phyloP scores from a whole-genome alignment of 2,797 vertebrate genomes.

The Pseudochirops cupreus region DNA sequence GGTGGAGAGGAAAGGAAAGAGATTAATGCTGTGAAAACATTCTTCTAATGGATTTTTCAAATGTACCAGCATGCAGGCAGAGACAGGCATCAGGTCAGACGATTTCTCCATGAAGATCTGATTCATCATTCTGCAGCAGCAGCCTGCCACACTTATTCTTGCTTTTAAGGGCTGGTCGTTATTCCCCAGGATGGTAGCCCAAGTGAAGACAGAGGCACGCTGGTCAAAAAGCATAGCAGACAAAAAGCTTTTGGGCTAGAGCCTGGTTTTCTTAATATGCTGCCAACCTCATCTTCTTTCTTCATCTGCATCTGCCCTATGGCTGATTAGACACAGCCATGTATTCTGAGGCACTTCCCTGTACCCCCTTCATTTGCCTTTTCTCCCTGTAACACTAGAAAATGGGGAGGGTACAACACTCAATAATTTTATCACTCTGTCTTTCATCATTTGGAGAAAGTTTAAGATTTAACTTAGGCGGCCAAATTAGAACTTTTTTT shows the following conservation, averaged over 20 bases:
- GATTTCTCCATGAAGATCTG: conserved; percentile 71
- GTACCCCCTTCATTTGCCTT: conserved; percentile 36
- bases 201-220: background rate
- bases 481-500: conserved; percentile 55
- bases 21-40: conserved; percentile 88
- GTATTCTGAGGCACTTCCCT: conserved; percentile 17
- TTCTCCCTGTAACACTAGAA: conserved; percentile 22
- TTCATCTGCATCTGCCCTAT: conserved; percentile 46
- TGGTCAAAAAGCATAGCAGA: conserved; percentile 50
- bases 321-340: conserved; percentile 38
- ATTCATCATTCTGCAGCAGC: conserved; percentile 52
- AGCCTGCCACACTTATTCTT: conserved; percentile 87
- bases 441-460: conserved; percentile 67
- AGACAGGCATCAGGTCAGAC: conserved; percentile 78
- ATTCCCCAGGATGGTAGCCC: background rate
- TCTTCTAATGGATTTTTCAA: conserved; percentile 91
- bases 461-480: background rate
- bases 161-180: conserved; percentile 65
- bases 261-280: conserved; percentile 31
- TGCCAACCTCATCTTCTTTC: conserved; percentile 34
- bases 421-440: conserved; percentile 61
- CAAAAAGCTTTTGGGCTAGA: conserved; percentile 43
- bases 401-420: background rate
- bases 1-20: conserved; percentile 57
- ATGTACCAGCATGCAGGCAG: conserved; percentile 83